These are phyloP conservation scores for Eudorcas thomsonii DNA, from an alignment of 2,113 vertebrate genomes.

Conservation along the genomic window DNA sequence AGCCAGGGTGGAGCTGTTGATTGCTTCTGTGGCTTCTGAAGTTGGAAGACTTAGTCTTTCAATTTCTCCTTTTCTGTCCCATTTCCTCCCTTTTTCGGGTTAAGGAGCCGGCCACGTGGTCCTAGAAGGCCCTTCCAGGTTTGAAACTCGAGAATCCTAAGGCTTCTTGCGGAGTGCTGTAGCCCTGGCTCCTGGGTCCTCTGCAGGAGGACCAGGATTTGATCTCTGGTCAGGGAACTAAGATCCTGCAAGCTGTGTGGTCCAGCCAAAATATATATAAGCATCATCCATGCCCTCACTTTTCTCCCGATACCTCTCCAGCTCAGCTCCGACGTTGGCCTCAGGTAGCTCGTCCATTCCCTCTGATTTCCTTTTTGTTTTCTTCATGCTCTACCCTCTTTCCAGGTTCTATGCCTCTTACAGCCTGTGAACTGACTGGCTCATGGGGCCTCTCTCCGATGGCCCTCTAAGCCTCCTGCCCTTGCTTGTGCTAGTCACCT, in stretches of 20 bases:
- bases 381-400: background rate
- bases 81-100: constrained; percentile 19
- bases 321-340: background rate
- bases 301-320: background rate
- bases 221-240: background rate
- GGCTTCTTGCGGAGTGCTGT: accelerated
- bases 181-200: background rate
- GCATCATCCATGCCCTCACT: background rate
- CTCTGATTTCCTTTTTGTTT: background rate
- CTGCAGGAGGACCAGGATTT: background rate
- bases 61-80: background rate
- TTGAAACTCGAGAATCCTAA: background rate
- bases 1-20: background rate
- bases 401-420: background rate
- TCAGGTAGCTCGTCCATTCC: background rate
- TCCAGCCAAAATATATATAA: background rate
- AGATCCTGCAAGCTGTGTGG: background rate
- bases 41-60: background rate
- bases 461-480: background rate
- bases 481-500: background rate
- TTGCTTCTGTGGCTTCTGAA: background rate
- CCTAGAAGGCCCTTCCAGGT: background rate
- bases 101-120: background rate
- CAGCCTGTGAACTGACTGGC: background rate
- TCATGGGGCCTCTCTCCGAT: background rate